Evolutionary conservation across 2,797 vertebrate genomes (phyloP).

Genomic region (Anabas testudineus): DNA sequence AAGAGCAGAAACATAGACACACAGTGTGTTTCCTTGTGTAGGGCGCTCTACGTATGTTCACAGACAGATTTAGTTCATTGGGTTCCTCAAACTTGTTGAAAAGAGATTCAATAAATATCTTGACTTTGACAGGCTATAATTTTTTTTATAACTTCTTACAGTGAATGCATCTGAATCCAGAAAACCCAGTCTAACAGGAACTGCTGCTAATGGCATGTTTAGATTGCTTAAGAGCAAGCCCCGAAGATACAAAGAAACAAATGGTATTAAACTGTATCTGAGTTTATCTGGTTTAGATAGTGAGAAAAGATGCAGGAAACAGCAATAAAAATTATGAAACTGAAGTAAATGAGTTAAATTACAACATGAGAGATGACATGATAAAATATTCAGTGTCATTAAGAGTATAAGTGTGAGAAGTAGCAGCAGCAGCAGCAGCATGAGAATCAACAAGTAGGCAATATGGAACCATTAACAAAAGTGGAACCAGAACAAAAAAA

Average conservation of each 20-base stretch:
- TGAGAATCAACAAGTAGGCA: neutral
- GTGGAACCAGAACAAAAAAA: constrained; percentile 28
- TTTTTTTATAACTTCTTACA: neutral
- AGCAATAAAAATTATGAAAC: neutral
- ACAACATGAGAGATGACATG: neutral
- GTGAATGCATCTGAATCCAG: constrained; percentile 7
- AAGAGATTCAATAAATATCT: too few relatives aligned
- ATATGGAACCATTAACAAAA: constrained; percentile 8
- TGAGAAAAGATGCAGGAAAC: neutral
- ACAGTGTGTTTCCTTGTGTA: too few relatives aligned
- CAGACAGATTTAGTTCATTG: neutral
- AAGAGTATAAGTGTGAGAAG: neutral
- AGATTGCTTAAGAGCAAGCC: neutral
- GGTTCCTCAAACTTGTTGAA: neutral
- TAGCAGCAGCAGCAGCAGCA: neutral
- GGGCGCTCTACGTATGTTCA: neutral
- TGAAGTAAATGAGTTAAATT: neutral
- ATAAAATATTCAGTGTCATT: neutral
- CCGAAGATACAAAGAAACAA: neutral
- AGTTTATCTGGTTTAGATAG: neutral
- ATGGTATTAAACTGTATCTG: neutral
- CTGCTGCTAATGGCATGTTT: neutral
- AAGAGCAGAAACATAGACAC: neutral
- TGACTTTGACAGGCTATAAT: too few relatives aligned
- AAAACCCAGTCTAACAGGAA: constrained; percentile 56